These are phyloP conservation scores for Chelonus formosanus DNA, from an alignment of 2,888 invertebrate species.

Conservation along the genomic window DNA sequence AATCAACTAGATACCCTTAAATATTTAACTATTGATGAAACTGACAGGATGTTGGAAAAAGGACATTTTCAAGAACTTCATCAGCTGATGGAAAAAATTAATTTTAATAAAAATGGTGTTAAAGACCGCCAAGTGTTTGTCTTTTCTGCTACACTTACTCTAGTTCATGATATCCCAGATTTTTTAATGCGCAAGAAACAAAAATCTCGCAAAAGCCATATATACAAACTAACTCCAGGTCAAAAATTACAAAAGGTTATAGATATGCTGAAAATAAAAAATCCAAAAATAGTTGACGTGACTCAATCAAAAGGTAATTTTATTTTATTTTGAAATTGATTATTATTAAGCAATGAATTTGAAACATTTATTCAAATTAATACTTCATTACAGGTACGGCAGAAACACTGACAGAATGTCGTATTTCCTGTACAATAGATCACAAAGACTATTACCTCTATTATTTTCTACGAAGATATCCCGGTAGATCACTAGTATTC, in stretches of 20 bases:
- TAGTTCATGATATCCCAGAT: constrained; percentile 86
- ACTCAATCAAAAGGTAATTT: constrained; percentile 77
- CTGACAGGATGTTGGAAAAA: constrained; percentile 96
- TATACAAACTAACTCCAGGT: constrained; percentile 74
- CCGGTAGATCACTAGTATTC: constrained; percentile 92
- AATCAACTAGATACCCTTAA: constrained; percentile 76
- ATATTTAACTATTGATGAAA: constrained; percentile 95
- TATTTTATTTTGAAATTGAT: constrained; percentile 29
- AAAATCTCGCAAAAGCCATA: constrained; percentile 63
- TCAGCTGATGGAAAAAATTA: constrained; percentile 81
- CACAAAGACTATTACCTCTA: constrained; percentile 93
- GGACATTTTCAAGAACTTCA: constrained; percentile 95
- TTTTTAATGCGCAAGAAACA: constrained; percentile 73
- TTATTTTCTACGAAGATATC: constrained; percentile 85
- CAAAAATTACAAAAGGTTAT: constrained; percentile 82
- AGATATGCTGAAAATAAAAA: constrained; percentile 82
- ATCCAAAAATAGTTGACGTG: constrained; percentile 93
- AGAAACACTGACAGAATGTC: constrained; percentile 83
- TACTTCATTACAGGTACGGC: constrained; percentile 74
- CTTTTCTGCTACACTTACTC: constrained; percentile 95
- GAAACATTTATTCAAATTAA: no score
- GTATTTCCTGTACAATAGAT: constrained; percentile 79
- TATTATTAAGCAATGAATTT: constrained; percentile 8
- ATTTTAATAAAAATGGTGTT: constrained; percentile 72
- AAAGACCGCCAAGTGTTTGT: constrained; percentile 88